Evolutionary conservation across 2,888 invertebrate genomes (phyloP).

Genomic region (Amitus sp.): DNA sequence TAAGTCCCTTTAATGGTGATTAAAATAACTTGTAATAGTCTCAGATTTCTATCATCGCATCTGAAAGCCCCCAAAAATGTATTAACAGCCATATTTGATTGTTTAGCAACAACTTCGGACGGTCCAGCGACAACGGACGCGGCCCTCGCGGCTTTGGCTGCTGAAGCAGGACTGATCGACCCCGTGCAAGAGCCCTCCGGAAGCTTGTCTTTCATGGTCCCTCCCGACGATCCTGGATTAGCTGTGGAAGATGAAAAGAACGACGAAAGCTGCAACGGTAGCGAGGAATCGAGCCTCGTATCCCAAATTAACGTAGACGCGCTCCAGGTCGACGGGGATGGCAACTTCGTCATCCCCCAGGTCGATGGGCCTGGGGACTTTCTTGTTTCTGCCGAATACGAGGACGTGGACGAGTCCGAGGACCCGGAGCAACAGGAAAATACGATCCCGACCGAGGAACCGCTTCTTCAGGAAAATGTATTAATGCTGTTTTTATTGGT

Average conservation of each 20-base stretch:
- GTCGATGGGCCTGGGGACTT: slow-evolving; percentile 59
- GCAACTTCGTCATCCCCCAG: slow-evolving; percentile 61
- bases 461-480: too few species aligned
- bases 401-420: slow-evolving; percentile 28
- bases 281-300: slow-evolving; percentile 55
- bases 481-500: too few species aligned
- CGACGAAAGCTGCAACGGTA: slow-evolving; percentile 63
- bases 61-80: too few species aligned
- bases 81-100: slow-evolving; percentile 52
- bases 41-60: too few species aligned
- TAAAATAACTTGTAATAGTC: too few species aligned
- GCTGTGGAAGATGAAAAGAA: slow-evolving; percentile 51
- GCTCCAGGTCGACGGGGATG: slow-evolving; percentile 62
- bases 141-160: slow-evolving; percentile 72
- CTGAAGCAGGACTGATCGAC: slow-evolving; percentile 72
- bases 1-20: too few species aligned
- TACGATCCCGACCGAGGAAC: slow-evolving; percentile 8
- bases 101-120: slow-evolving; percentile 67
- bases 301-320: slow-evolving; percentile 55
- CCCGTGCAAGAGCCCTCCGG: slow-evolving; percentile 64
- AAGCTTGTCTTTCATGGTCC: slow-evolving; percentile 60
- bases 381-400: slow-evolving; percentile 54
- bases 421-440: slow-evolving; percentile 40
- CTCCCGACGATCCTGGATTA: slow-evolving; percentile 50
- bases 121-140: slow-evolving; percentile 73